Evolutionary conservation across 2,888 invertebrate species (phyloP).

Genomic region (Cyrtodaria siliqua): DNA sequence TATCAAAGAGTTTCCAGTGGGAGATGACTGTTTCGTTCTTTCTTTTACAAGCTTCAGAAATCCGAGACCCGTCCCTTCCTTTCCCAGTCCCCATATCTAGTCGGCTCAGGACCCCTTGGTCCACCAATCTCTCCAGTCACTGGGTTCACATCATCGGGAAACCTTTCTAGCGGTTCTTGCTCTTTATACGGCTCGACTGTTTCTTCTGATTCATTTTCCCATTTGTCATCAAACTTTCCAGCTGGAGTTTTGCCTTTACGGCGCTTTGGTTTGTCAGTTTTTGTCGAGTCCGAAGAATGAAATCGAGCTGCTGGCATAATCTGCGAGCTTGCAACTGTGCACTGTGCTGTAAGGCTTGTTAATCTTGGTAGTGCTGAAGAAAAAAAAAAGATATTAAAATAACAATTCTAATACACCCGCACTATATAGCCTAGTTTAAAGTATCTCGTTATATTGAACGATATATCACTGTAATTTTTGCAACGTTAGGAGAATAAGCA

Average conservation of each 20-base stretch:
- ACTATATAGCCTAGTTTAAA: too few species aligned
- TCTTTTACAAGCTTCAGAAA: slow-evolving; percentile 90
- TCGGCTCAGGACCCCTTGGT: slow-evolving; percentile 98
- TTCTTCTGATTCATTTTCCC: slow-evolving; percentile 86
- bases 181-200: slow-evolving; percentile 91
- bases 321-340: too few species aligned
- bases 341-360: too few species aligned
- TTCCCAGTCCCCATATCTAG: slow-evolving; percentile 99
- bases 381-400: too few species aligned
- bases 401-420: too few species aligned
- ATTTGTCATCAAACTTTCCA: slow-evolving; percentile 91
- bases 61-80: slow-evolving; percentile 98
- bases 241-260: slow-evolving; percentile 88
- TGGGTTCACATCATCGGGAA: slow-evolving; percentile 96
- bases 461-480: too few species aligned
- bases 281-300: slow-evolving; percentile 8
- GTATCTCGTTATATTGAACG: too few species aligned
- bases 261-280: slow-evolving; percentile 32
- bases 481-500: too few species aligned
- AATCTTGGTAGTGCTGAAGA: too few species aligned
- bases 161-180: slow-evolving; percentile 92
- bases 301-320: background rate
- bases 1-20: too few species aligned
- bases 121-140: slow-evolving; percentile 98
- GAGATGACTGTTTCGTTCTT: too few species aligned